These are phyloP conservation scores for Drosophila busckii DNA, from an alignment of 1,140 invertebrate species.

Conservation along the genomic window DNA sequence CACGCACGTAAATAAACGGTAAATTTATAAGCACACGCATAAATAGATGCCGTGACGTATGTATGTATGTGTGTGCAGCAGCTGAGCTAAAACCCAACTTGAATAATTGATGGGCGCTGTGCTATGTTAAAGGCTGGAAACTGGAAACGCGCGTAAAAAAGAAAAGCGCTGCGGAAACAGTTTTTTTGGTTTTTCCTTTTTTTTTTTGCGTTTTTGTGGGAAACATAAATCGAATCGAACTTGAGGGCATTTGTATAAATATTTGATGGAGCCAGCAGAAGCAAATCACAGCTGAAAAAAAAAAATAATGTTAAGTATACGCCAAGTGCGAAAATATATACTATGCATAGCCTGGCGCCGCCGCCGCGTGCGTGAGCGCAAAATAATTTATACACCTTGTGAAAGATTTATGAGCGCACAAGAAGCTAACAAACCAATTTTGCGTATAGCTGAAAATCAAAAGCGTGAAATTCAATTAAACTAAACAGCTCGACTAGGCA, in stretches of 20 bases:
- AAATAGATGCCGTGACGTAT: not conserved
- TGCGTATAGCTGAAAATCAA: slow-evolving; percentile 56
- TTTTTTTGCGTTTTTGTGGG: too few relatives aligned
- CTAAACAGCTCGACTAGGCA: slow-evolving; percentile 59
- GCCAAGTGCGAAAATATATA: slow-evolving; percentile 45
- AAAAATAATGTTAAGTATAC: slow-evolving; percentile 54
- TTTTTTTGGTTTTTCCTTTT: too few relatives aligned
- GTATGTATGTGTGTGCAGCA: too few relatives aligned
- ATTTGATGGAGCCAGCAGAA: slow-evolving; percentile 56
- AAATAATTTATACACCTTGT: slow-evolving; percentile 73
- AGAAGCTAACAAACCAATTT: slow-evolving; percentile 25
- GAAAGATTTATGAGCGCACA: slow-evolving; percentile 66
- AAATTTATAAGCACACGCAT: slow-evolving; percentile 14
- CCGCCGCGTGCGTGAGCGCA: slow-evolving; percentile 53
- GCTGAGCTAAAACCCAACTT: slow-evolving; percentile 28
- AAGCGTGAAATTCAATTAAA: slow-evolving; percentile 76
- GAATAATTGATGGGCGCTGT: slow-evolving; percentile 62
- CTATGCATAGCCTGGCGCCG: slow-evolving; percentile 30
- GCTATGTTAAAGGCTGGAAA: too few relatives aligned
- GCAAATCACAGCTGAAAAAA: slow-evolving; percentile 38
- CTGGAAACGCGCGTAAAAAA: slow-evolving; percentile 30
- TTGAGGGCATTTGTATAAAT: slow-evolving; percentile 66
- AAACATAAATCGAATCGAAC: slow-evolving; percentile 66
- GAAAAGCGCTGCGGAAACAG: slow-evolving; percentile 48
- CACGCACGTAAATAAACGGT: slow-evolving; percentile 16